phyloP scores from a whole-genome alignment of 2,888 invertebrate species.

The Allygus modestus region DNA sequence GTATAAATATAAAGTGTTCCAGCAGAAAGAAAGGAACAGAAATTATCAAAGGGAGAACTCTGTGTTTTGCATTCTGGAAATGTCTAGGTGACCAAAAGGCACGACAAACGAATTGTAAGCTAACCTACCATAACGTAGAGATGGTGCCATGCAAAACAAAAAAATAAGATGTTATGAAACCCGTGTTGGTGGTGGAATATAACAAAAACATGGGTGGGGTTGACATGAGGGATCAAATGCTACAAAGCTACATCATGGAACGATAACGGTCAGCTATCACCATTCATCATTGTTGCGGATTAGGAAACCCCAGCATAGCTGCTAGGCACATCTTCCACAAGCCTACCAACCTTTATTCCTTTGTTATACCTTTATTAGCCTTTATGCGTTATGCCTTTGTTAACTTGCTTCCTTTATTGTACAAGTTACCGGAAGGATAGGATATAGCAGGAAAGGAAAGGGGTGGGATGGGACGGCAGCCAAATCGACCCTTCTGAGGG shows the following conservation, averaged over 20 bases:
- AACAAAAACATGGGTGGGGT: constrained; percentile 56
- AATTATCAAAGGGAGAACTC: constrained; percentile 19
- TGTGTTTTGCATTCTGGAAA: background rate
- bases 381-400: too few species aligned
- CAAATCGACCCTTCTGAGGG: too few species aligned
- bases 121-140: constrained; percentile 23
- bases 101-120: constrained; percentile 33
- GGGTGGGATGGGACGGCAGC: too few species aligned
- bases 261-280: too few species aligned
- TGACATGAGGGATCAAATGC: constrained; percentile 57
- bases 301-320: too few species aligned
- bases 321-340: too few species aligned
- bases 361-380: too few species aligned
- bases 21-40: background rate
- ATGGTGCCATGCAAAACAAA: background rate
- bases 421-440: too few species aligned
- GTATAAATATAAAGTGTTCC: background rate
- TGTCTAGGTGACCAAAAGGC: background rate
- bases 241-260: background rate
- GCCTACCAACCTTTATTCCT: too few species aligned
- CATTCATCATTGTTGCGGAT: too few species aligned
- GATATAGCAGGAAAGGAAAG: too few species aligned
- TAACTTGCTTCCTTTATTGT: too few species aligned
- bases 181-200: constrained; percentile 28
- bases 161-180: constrained; percentile 6